Evolutionary conservation across 2,797 vertebrate genomes (phyloP).

Genomic region (Coilia nasus): DNA sequence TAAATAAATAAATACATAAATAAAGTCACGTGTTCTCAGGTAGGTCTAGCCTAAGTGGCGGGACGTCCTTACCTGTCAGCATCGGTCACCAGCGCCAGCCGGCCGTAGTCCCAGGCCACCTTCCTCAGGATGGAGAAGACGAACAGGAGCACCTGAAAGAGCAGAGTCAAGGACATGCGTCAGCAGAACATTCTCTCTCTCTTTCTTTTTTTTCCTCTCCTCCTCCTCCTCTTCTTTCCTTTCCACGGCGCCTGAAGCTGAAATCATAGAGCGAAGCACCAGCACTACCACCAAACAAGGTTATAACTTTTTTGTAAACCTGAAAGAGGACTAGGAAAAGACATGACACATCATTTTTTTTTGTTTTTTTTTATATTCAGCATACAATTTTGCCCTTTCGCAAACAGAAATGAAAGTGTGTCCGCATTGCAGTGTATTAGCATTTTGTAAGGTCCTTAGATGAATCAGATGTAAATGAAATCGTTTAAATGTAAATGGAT

Average conservation of each 20-base stretch:
- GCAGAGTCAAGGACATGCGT: too few species aligned
- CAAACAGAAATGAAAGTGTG: too few species aligned
- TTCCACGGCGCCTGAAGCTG: background rate
- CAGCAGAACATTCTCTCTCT: too few species aligned
- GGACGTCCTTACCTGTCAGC: slow-evolving; percentile 86
- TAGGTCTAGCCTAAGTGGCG: background rate
- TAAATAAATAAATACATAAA: too few species aligned
- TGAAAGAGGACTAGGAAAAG: too few species aligned
- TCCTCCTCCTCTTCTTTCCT: too few species aligned
- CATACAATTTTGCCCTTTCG: too few species aligned
- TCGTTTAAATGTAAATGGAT: background rate
- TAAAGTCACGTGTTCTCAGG: background rate
- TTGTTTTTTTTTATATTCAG: too few species aligned
- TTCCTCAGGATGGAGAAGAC: slow-evolving; percentile 94
- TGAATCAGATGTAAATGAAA: background rate
- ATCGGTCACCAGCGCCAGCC: slow-evolving; percentile 93
- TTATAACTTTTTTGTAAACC: background rate
- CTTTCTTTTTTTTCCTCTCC: too few species aligned
- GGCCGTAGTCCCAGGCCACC: slow-evolving; percentile 95
- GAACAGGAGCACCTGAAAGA: slow-evolving; percentile 85
- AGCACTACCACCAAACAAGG: background rate
- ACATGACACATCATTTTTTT: too few species aligned
- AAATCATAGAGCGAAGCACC: background rate
- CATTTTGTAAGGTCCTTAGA: background rate
- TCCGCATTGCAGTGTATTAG: too few species aligned